These are phyloP conservation scores for Homarus gammarus DNA, from an alignment of 2,888 invertebrate species.

Conservation along the genomic window DNA sequence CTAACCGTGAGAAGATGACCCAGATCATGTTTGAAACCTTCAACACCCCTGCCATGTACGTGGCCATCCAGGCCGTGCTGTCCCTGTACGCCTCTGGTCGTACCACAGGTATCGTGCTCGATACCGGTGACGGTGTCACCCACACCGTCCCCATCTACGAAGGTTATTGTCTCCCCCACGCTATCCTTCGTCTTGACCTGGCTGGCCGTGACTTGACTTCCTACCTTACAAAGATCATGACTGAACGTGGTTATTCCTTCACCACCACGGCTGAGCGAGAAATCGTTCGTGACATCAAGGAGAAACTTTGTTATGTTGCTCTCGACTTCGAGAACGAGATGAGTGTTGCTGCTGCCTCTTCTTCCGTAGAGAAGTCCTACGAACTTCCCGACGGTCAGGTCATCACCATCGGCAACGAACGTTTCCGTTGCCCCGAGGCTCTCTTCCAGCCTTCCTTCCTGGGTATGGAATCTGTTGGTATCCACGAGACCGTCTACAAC, in stretches of 20 bases:
- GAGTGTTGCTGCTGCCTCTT: slow-evolving; percentile 76
- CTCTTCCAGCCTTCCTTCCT: slow-evolving; percentile 84
- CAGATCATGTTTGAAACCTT: slow-evolving; percentile 72
- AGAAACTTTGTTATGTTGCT: slow-evolving; percentile 82
- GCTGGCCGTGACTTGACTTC: slow-evolving; percentile 83
- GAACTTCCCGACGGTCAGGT: slow-evolving; percentile 76
- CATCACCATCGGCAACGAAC: slow-evolving; percentile 80
- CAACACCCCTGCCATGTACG: slow-evolving; percentile 80
- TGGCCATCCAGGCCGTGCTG: slow-evolving; percentile 82
- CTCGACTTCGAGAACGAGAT: slow-evolving; percentile 75
- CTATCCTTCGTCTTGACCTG: slow-evolving; percentile 65
- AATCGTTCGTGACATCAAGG: slow-evolving; percentile 87
- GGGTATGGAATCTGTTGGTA: slow-evolving; percentile 77
- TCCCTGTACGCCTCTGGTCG: slow-evolving; percentile 81
- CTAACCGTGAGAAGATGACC: slow-evolving; percentile 97
- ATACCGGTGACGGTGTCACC: slow-evolving; percentile 79
- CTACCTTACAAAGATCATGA: slow-evolving; percentile 98
- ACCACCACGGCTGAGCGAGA: slow-evolving; percentile 89
- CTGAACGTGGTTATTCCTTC: slow-evolving; percentile 96
- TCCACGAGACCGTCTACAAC: slow-evolving; percentile 84
- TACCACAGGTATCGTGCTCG: slow-evolving; percentile 82
- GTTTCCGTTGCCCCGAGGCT: slow-evolving; percentile 91
- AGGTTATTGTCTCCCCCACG: slow-evolving; percentile 64
- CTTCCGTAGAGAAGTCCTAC: slow-evolving; percentile 73
- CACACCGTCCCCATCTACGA: slow-evolving; percentile 71